These are phyloP conservation scores for Dipodomys stephensi DNA, from an alignment of 2,113 vertebrate species.

Conservation along the genomic window DNA sequence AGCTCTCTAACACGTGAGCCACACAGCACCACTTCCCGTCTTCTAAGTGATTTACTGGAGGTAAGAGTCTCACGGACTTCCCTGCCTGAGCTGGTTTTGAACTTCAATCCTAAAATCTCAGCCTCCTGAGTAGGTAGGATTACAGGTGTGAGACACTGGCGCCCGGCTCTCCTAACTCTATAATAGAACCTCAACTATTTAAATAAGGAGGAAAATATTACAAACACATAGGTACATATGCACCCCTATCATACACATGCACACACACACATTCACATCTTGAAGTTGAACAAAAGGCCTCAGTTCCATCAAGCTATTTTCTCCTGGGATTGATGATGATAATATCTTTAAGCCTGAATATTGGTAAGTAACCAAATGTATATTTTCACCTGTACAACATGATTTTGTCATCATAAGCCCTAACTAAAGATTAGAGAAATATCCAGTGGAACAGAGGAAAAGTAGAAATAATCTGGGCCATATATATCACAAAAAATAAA, in stretches of 20 bases:
- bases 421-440: background rate
- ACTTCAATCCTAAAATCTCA: too few species aligned
- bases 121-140: too few species aligned
- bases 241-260: background rate
- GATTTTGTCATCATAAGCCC: background rate
- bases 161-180: background rate
- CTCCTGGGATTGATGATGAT: background rate
- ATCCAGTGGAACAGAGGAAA: background rate
- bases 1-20: too few species aligned
- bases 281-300: background rate
- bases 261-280: background rate
- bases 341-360: background rate
- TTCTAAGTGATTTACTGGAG: too few species aligned
- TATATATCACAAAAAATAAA: background rate
- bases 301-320: background rate
- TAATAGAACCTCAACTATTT: background rate
- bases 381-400: background rate
- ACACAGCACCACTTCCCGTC: too few species aligned
- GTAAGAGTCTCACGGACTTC: too few species aligned
- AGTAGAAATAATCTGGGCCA: background rate
- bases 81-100: too few species aligned
- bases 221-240: background rate
- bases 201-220: background rate
- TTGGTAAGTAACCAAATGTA: constrained; percentile 10
- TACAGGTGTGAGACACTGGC: too few species aligned